These are phyloP conservation scores for Xenopus laevis DNA, from an alignment of 2,113 vertebrate species.

Conservation along the genomic window DNA sequence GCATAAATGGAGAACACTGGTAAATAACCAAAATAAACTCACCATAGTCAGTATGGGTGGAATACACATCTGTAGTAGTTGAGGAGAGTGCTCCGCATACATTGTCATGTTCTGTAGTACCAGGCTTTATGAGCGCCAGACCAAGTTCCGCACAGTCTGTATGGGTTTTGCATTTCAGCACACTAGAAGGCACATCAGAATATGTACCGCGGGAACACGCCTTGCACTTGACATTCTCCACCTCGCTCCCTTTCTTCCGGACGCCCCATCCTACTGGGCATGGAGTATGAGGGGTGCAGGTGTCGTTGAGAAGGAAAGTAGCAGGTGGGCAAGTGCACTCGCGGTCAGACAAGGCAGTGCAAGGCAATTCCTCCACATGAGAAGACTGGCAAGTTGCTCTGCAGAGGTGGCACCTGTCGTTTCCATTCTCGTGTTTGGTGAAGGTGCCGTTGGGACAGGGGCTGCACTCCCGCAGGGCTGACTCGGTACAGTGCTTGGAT, in stretches of 20 bases:
- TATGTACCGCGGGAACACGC: slow-evolving; percentile 81
- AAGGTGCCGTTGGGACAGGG: slow-evolving; percentile 78
- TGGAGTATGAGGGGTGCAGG: slow-evolving; percentile 71
- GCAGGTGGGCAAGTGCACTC: slow-evolving; percentile 80
- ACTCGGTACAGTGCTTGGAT: slow-evolving; percentile 79
- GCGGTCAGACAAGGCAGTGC: slow-evolving; percentile 79
- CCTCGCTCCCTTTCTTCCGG: slow-evolving; percentile 79
- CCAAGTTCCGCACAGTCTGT: slow-evolving; percentile 80
- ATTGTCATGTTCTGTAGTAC: slow-evolving; percentile 80
- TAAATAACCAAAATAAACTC: background rate
- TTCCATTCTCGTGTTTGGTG: slow-evolving; percentile 86
- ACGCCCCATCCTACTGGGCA: slow-evolving; percentile 84
- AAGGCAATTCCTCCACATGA: slow-evolving; percentile 76
- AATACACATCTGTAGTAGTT: slow-evolving; percentile 48
- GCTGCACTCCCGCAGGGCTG: slow-evolving; percentile 82
- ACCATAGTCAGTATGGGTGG: slow-evolving; percentile 31
- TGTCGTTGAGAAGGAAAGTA: slow-evolving; percentile 66
- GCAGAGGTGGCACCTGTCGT: slow-evolving; percentile 84
- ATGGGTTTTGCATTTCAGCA: slow-evolving; percentile 75
- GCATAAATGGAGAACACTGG: no score
- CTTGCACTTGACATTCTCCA: slow-evolving; percentile 83
- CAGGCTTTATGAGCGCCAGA: slow-evolving; percentile 67
- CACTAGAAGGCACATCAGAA: slow-evolving; percentile 78
- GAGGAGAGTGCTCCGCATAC: slow-evolving; percentile 67
- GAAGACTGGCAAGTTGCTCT: slow-evolving; percentile 69